These are phyloP conservation scores for Delia radicum DNA, from an alignment of 1,140 invertebrate species.

Conservation along the genomic window DNA sequence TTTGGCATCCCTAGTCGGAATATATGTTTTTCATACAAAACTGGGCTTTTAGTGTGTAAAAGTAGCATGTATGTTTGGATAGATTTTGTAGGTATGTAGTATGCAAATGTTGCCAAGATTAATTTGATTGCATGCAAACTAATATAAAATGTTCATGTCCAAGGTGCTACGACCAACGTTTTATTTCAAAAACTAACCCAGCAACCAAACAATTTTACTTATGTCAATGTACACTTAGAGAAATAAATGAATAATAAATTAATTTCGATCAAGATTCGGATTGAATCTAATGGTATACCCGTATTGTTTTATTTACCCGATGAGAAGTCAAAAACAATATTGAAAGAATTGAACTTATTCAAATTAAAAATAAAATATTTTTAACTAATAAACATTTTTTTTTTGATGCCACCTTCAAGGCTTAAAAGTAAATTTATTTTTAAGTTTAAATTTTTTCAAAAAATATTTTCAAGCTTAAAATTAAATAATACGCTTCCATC, in stretches of 20 bases:
- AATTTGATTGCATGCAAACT: constrained; percentile 17
- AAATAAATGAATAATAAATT: background rate
- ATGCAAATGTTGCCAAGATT: constrained; percentile 11
- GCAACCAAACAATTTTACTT: background rate
- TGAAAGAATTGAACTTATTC: no score
- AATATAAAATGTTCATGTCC: constrained; percentile 23
- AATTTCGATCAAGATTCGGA: no score
- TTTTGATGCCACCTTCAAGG: no score
- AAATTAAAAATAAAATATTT: no score
- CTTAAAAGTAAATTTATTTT: no score
- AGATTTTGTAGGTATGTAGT: background rate
- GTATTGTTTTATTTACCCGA: no score
- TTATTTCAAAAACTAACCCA: background rate
- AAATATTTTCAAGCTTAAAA: no score
- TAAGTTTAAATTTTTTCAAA: no score
- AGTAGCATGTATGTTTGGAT: background rate
- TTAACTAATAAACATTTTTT: no score
- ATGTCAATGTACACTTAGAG: background rate
- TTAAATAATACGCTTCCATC: no score
- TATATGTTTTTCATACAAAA: background rate
- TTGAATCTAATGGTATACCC: no score
- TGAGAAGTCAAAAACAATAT: no score
- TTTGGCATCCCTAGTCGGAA: background rate
- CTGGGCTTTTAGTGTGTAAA: background rate
- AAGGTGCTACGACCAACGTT: constrained; percentile 7